These are phyloP conservation scores for Crematogaster levior DNA, from an alignment of 2,888 invertebrate species.

Conservation along the genomic window DNA sequence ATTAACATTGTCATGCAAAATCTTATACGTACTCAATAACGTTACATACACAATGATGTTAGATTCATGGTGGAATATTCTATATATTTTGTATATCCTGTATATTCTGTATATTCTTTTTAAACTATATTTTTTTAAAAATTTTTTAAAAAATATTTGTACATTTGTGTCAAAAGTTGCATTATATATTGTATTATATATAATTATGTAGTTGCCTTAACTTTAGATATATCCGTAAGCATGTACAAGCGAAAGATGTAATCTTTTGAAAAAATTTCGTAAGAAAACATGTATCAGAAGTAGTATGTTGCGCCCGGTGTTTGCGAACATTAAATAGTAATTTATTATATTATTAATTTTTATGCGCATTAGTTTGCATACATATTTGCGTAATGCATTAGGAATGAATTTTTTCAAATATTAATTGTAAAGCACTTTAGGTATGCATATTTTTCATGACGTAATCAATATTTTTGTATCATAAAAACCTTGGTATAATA, in stretches of 20 bases:
- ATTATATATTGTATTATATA: not conserved
- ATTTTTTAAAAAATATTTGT: not conserved
- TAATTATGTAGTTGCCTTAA: not conserved
- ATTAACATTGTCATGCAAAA: no score
- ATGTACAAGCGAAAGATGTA: not conserved
- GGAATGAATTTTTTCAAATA: not conserved
- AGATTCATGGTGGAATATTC: no score
- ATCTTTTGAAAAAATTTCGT: not conserved
- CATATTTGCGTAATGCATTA: not conserved
- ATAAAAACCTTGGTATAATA: not conserved
- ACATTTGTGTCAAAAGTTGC: not conserved
- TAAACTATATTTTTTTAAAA: not conserved
- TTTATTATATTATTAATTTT: constrained; percentile 21
- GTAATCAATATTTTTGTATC: constrained; percentile 2
- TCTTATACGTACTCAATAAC: no score
- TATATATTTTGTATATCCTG: no score
- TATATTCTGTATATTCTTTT: not conserved
- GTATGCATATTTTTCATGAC: not conserved
- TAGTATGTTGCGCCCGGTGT: not conserved
- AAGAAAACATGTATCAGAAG: not conserved
- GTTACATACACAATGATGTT: not conserved
- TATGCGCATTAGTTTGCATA: not conserved
- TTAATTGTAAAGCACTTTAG: not conserved
- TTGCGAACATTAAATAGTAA: not conserved
- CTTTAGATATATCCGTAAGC: not conserved